Base-by-base conservation (phyloP, 1,140 invertebrate species). In the Andrena cerasifolii region DNA sequence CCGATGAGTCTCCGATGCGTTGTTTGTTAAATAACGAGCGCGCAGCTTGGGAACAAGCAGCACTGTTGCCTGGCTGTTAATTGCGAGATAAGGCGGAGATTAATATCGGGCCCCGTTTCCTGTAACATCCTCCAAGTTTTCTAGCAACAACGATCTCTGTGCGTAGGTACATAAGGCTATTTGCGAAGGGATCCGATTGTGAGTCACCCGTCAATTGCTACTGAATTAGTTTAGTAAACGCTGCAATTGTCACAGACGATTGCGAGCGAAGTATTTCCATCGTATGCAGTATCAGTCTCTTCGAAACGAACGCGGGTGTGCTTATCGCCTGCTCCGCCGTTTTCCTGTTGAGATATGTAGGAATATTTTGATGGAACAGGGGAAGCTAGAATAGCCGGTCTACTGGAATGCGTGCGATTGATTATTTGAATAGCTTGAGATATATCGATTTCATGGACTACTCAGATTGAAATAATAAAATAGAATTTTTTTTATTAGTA, bases 141-240 rank as follows among this genome's bases (percentile, higher is more conserved):
- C 33, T 65, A 21, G 18, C 24, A 62, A 54, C 5, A 18, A 12
- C 45, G 24, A 53, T 73, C 43, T 36, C 28, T 51, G 12, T 47
- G 14, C 3, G 3, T 5, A 5, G 10, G n/a, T 18, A 14, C 43
- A 24, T 21, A 45, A 8, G 24, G n/a, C 8, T 40, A 4, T 12
- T 53, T 33, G 14, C 8, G 7, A 24, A 56, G n/a, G 26, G 21
- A 33, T 53, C 26, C 3, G 49, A 51, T 16, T 51, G 36, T 56
- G 40, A 71, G 53, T 59, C 26, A 59, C 24, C 12, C 33, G 45
- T 51, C 70, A 73, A 73, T 62, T 61, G 18, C 43, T 51, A 62
- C 21, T 73, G 31, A 73, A 73, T 62, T 73, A 73, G 16, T 62
- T n/a, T 73, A 49, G 31, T 45, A 24, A 40, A n/a, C 31, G 24